Conservation (phyloP, 2,797 vertebrate species). For the Momotus momota region DNA sequence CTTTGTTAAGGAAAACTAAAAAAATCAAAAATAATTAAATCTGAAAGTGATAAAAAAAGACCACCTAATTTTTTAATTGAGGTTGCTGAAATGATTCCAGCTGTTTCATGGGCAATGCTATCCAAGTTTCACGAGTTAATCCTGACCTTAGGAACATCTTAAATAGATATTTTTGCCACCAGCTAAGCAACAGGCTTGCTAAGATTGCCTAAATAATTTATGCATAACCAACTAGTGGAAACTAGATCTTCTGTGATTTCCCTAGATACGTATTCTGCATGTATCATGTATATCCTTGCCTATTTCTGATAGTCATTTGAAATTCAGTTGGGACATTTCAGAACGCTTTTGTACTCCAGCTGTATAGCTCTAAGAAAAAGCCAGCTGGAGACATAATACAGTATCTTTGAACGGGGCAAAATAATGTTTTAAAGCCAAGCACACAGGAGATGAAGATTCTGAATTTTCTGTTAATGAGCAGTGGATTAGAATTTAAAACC, state of each 20-base stretch:
- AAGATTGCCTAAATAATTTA: conserved; percentile 69
- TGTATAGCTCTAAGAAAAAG: conserved; percentile 50
- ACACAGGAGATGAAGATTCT: background rate
- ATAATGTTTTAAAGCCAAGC: background rate
- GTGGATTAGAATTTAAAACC: background rate
- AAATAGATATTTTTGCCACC: conserved; percentile 60
- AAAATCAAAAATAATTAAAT: background rate
- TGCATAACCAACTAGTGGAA: conserved; percentile 61
- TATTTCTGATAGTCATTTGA: conserved; percentile 70
- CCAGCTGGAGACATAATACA: conserved; percentile 27
- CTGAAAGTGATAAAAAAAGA: background rate
- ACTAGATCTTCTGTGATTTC: conserved; percentile 70
- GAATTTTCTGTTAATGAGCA: background rate
- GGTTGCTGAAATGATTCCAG: background rate
- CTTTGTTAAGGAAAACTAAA: background rate
- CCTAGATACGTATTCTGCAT: conserved; percentile 54
- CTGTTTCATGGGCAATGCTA: background rate
- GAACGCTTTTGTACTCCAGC: conserved; percentile 49
- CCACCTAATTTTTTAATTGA: background rate
- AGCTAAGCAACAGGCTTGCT: conserved; percentile 64
- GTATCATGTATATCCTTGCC: conserved; percentile 66
- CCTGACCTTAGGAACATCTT: conserved; percentile 44
- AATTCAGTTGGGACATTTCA: conserved; percentile 68
- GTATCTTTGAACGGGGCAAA: conserved; percentile 32
- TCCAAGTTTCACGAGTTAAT: conserved; percentile 49